A percentile compares a stretch with the other conserved stretches of the same genome.
These are phyloP conservation scores for Pygocentrus nattereri DNA, from an alignment of 2,797 vertebrate genomes.

Conservation along the genomic window DNA sequence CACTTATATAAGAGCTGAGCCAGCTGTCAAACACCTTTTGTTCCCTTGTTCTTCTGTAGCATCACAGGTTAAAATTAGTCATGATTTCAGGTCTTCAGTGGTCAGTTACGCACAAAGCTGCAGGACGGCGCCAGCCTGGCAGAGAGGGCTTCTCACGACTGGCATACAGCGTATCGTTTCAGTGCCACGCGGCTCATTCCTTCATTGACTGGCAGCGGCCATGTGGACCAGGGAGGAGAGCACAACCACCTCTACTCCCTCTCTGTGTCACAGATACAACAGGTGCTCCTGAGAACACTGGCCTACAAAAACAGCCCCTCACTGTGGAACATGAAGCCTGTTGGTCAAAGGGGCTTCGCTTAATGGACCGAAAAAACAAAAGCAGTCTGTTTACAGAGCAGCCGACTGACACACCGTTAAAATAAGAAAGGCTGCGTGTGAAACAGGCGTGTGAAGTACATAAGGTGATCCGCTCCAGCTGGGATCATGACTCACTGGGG, in stretches of 20 bases:
- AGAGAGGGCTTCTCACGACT: not conserved
- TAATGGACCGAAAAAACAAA: not conserved
- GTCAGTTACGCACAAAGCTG: too few relatives aligned
- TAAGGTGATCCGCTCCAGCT: not conserved
- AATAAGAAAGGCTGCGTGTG: too few relatives aligned
- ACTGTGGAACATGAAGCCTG: not conserved
- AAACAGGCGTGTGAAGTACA: not conserved
- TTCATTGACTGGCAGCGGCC: not conserved
- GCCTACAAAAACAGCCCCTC: not conserved
- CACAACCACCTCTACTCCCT: not conserved
- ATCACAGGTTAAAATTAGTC: too few relatives aligned
- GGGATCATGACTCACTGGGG: not conserved
- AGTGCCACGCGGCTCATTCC: not conserved
- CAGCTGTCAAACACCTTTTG: too few relatives aligned
- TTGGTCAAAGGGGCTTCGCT: not conserved
- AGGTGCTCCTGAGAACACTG: not conserved
- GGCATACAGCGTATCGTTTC: not conserved
- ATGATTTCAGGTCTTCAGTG: too few relatives aligned
- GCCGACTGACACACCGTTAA: not conserved
- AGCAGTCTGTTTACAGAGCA: not conserved
- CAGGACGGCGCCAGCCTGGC: not conserved
- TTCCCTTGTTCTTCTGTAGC: too few relatives aligned
- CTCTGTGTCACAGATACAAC: not conserved
- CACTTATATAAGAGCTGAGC: too few relatives aligned
- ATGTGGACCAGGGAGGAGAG: not conserved